Evolutionary conservation across 1,140 invertebrate genomes (phyloP).

Genomic region (Drosophila pachea): DNA sequence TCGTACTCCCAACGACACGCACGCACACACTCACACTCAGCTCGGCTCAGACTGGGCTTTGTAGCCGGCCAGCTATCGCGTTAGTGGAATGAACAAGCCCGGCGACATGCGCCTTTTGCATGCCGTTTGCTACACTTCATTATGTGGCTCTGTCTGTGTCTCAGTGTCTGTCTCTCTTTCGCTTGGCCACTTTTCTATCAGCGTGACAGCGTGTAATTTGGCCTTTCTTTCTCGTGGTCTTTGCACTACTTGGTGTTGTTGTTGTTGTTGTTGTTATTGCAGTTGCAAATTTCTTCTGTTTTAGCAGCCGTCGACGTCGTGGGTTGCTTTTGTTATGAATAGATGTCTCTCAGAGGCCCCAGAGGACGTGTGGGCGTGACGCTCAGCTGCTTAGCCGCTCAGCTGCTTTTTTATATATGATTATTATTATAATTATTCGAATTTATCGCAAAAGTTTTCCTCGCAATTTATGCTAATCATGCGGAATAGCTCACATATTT

Average conservation of each 20-base stretch:
- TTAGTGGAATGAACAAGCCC: constrained; percentile 51
- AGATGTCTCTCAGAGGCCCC: constrained; percentile 2
- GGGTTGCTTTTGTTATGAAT: constrained; percentile 45
- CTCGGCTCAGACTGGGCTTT: neutral
- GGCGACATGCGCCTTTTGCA: constrained; percentile 32
- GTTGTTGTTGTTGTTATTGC: constrained; percentile 5
- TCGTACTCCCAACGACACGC: constrained; percentile 9
- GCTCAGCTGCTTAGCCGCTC: no score
- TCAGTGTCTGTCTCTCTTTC: constrained; percentile 15
- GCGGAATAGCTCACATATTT: constrained; percentile 13
- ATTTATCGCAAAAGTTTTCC: constrained; percentile 24
- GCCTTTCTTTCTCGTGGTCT: constrained; percentile 61
- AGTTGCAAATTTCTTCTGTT: constrained; percentile 20
- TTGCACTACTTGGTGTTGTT: constrained; percentile 41
- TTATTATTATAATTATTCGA: neutral
- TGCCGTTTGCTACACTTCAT: constrained; percentile 63
- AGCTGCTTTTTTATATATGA: neutral
- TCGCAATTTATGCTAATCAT: constrained; percentile 66
- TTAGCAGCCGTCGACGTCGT: constrained; percentile 8
- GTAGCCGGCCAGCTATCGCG: constrained; percentile 37
- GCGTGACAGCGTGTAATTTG: constrained; percentile 73
- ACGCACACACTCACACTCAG: constrained; percentile 13
- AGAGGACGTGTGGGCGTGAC: constrained; percentile 34
- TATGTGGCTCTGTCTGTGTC: constrained; percentile 33
- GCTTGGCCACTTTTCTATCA: constrained; percentile 41